These are phyloP conservation scores for Crenuchus spilurus DNA, from an alignment of 2,797 vertebrate species.

Conservation along the genomic window DNA sequence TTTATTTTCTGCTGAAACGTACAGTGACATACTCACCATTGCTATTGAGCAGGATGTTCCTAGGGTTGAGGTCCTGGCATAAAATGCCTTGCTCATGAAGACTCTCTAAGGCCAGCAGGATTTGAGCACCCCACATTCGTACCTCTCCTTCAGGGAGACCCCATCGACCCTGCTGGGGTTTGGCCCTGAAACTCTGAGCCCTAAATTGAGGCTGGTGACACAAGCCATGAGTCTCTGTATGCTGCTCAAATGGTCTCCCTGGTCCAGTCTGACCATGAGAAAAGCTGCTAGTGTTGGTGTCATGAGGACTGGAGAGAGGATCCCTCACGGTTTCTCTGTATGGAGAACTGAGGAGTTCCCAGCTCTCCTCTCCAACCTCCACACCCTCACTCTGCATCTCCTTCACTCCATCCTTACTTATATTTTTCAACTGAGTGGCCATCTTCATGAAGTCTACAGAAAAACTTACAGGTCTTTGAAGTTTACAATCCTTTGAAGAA, in stretches of 20 bases:
- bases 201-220: constrained; percentile 64
- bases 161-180: constrained; percentile 66
- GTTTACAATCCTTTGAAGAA: constrained; percentile 42
- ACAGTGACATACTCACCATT: constrained; percentile 77
- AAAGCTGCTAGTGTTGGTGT: constrained; percentile 31
- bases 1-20: not conserved
- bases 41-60: constrained; percentile 88
- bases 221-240: constrained; percentile 76
- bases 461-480: constrained; percentile 50
- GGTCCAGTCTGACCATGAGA: constrained; percentile 35
- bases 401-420: not conserved
- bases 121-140: constrained; percentile 90
- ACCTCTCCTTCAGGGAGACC: constrained; percentile 85
- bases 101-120: constrained; percentile 89
- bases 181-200: constrained; percentile 49
- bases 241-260: constrained; percentile 63
- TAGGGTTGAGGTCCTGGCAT: constrained; percentile 94
- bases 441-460: constrained; percentile 48
- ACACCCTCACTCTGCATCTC: constrained; percentile 30
- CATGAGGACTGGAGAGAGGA: constrained; percentile 49
- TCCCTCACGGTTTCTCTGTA: constrained; percentile 51
- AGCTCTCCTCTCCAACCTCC: constrained; percentile 56
- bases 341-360: constrained; percentile 62
- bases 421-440: constrained; percentile 14
- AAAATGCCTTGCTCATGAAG: constrained; percentile 93